Evolutionary conservation across 64 coral and sea anemone species (phyloP).

Genomic region (Stichodactyla helianthus): DNA sequence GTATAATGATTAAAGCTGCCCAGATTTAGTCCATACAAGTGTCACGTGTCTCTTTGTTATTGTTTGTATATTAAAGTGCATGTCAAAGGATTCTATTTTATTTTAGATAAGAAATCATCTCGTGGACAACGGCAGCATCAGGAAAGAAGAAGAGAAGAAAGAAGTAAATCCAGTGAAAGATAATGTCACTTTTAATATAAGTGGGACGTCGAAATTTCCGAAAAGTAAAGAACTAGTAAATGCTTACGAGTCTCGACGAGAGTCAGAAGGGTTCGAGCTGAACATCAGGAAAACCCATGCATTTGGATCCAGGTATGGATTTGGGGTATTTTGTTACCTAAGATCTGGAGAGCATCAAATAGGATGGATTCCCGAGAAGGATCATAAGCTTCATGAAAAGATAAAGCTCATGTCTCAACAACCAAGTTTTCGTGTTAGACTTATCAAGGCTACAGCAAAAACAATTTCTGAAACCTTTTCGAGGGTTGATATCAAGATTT

Average conservation of each 20-base stretch:
- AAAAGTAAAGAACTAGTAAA: background rate
- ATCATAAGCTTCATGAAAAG: background rate
- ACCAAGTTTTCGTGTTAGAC: slow-evolving; percentile 13
- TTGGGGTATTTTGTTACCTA: slow-evolving; percentile 3
- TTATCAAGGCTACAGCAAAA: slow-evolving; percentile 7
- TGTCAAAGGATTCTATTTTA: too few relatives aligned
- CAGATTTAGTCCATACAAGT: too few relatives aligned
- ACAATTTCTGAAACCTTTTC: too few relatives aligned
- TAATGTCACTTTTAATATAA: background rate
- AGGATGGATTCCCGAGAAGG: slow-evolving; percentile 13
- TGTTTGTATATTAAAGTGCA: too few relatives aligned
- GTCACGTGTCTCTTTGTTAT: too few relatives aligned
- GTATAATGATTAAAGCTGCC: too few relatives aligned
- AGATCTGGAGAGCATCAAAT: slow-evolving; percentile 13
- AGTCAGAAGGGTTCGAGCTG: background rate
- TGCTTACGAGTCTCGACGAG: background rate
- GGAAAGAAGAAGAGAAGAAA: slow-evolving; percentile 6
- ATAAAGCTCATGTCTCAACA: background rate
- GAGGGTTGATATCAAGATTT: slow-evolving; percentile 7
- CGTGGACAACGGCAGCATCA: background rate
- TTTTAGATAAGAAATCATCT: background rate
- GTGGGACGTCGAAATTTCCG: slow-evolving; percentile 20
- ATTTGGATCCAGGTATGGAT: slow-evolving; percentile 9
- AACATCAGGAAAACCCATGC: background rate
- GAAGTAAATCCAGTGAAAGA: too few relatives aligned